Evolutionary conservation across 1,140 invertebrate genomes (phyloP).

Genomic region (Habropoda laboriosa): DNA sequence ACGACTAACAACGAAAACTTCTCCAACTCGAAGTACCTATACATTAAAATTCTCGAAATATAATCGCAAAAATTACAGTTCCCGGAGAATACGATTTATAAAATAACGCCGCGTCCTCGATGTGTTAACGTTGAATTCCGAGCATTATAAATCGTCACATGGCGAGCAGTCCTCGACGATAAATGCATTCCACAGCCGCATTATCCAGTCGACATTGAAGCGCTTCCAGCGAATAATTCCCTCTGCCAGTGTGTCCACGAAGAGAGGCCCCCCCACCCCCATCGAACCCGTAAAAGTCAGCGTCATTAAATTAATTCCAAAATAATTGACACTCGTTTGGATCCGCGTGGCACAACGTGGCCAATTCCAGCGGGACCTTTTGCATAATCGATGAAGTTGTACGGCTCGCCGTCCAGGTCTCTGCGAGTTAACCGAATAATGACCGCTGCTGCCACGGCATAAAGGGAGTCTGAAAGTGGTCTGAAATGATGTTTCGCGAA

Average conservation of each 20-base stretch:
- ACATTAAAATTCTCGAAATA: no score
- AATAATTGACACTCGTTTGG: slow-evolving; percentile 62
- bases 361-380: slow-evolving; percentile 1
- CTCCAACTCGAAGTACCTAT: no score
- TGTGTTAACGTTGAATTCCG: background rate
- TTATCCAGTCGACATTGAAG: background rate
- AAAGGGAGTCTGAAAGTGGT: slow-evolving; percentile 13
- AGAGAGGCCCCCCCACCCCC: slow-evolving; percentile 4
- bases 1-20: no score
- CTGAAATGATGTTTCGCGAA: slow-evolving; percentile 14
- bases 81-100: background rate
- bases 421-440: slow-evolving; percentile 43
- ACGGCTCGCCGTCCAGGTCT: background rate
- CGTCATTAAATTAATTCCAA: slow-evolving; percentile 46
- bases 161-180: background rate
- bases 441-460: slow-evolving; percentile 10
- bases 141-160: background rate
- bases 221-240: slow-evolving; percentile 4
- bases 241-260: background rate
- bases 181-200: background rate
- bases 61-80: no score
- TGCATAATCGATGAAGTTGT: slow-evolving; percentile 64
- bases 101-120: background rate
- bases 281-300: slow-evolving; percentile 29
- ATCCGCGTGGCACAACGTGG: background rate